These are phyloP conservation scores for Pionites leucogaster DNA, from an alignment of 2,113 vertebrate species.

Conservation along the genomic window DNA sequence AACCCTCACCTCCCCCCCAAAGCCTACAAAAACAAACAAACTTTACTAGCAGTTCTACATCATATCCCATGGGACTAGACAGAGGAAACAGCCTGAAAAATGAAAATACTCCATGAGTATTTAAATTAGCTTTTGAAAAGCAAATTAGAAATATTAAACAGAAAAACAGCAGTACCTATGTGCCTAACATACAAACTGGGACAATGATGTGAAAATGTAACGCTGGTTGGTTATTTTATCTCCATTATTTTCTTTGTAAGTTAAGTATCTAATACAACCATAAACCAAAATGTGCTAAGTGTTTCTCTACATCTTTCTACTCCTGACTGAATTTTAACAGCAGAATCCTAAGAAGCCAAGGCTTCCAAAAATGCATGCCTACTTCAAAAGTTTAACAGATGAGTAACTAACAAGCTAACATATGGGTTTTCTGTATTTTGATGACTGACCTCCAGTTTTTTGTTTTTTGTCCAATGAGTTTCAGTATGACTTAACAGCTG, in stretches of 20 bases:
- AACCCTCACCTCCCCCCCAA: neutral
- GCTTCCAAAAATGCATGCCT: neutral
- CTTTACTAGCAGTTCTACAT: neutral
- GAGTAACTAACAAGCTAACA: neutral
- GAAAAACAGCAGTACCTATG: neutral
- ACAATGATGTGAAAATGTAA: fast-evolving
- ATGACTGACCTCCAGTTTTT: neutral
- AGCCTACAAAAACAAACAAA: conserved; percentile 41
- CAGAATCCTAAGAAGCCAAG: neutral
- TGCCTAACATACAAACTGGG: neutral
- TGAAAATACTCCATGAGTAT: neutral
- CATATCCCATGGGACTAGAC: neutral
- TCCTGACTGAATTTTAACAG: neutral
- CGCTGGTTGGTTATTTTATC: neutral
- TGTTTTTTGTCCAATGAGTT: neutral
- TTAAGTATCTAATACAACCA: neutral
- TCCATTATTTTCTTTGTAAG: neutral
- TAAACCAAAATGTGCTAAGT: neutral
- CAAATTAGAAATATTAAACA: neutral
- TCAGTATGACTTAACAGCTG: neutral
- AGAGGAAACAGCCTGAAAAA: conserved; percentile 42
- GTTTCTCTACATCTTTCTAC: neutral
- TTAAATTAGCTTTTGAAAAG: neutral
- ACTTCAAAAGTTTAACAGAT: neutral
- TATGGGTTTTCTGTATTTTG: neutral